Base-by-base conservation (phyloP, 2,888 invertebrate genomes). In the Uloborus plumipes region DNA sequence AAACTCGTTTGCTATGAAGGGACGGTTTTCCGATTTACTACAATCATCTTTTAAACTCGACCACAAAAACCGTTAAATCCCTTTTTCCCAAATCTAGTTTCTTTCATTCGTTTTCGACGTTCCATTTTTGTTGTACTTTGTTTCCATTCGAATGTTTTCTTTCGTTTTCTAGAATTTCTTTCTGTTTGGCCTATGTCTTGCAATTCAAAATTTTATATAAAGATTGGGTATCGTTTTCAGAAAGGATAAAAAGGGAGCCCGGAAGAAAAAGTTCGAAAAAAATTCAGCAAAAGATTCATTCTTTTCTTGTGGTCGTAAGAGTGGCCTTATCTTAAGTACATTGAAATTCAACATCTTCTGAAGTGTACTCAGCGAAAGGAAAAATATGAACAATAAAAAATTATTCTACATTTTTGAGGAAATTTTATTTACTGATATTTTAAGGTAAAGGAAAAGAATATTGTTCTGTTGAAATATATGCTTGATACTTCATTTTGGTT, bases 41-140 rank as follows among this genome's bases (percentile, higher is more conserved):
- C 72, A 72, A 72, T 79, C 79, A 79, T 79, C 79, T 72, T 79
- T 79, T 79, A 79, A 79, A 79, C 71, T 72, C 79, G 39, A 79
- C 79, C 79, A 71, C 79, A 79, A 79, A 39, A 79, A 79, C 79
- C 79, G 59, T 79, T 79, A 79, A 72, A 79, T 79, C 79, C 72
- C 72, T 58, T 79, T 79, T 79, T 59, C 72, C 79, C 79, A 72
- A 72, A 72, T 66, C 72, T 79, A 79, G 79, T 79, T 79, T 66
- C 50, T 72, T 61, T 79, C 72, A 65, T 79, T 72, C 66, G 59
- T 14, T 64, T 71, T 61, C 47, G 59, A 7, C 49, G 16, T 16
- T 22, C 18, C 18, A 18, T 51, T 62, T 51, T 64, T 65, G 69
- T 76, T 76, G 49, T 75, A 67, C 67, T 65, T 64, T 76, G 49